Base-by-base conservation (phyloP, 2,888 invertebrate genomes). In the Pyrrhosoma nymphula region DNA sequence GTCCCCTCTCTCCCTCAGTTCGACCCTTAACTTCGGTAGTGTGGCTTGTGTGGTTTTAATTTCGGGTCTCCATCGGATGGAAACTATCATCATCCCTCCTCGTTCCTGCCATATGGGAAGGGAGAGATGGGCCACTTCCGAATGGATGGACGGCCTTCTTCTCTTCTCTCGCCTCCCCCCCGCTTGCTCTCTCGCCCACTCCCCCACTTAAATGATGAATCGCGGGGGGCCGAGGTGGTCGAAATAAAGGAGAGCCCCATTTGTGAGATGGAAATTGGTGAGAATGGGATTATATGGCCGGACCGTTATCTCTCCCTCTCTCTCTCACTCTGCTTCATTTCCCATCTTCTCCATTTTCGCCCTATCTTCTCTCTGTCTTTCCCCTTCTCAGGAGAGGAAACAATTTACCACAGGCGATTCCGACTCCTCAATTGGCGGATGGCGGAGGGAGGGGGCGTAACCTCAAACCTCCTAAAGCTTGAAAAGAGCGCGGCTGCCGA, bases 171-270 rank as follows among this genome's bases (percentile, higher is more conserved):
- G 10, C 30, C 30, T 30, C 35, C 14, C 75, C 35, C 35, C 75
- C 16, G 14, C 75, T 1, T 12, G 75, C 75, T 6, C 30, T 4
- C 75, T 35, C 75, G 14, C 75, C 30, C 35, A 3, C 47, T 26
- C 30, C 30, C 75, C n/a, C 75, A 16, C 75, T 82, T 82, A 30
- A 82, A 82, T 82, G 75, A 82, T 82, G 75, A 82, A 82, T 82
- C 75, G 75, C 30, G 35, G 75, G 56, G 56, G 16, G 30, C 30
- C 75, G 75, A 82, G 75, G 75, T 30, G 75, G 75, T n/a, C 30
- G 30, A 30, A 82, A 82, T 82, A 82, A 82, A 82, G 75, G 75
- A 82, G 20, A 47, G 30, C 75, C 75, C 75, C 75, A 82, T 82
- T 82, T 82, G 75, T 30, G 12, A n/a, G 35, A 82, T 82, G 75